phyloP scores from a whole-genome alignment of 2,888 invertebrate species.

The Dasypolia templi region DNA sequence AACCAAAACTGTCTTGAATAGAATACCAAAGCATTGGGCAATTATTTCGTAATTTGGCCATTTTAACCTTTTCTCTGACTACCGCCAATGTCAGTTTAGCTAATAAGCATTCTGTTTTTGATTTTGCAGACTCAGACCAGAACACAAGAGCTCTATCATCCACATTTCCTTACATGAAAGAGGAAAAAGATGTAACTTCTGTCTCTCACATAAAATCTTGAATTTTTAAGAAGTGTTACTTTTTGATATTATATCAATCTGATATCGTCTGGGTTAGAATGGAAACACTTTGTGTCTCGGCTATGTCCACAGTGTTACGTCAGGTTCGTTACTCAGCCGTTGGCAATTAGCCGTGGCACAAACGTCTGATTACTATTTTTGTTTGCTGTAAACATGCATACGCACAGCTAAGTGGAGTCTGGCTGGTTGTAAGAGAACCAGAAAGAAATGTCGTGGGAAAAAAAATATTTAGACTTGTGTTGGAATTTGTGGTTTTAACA shows the following conservation, averaged over 20 bases:
- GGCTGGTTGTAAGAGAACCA: slow-evolving; percentile 29
- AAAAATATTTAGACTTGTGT: background rate
- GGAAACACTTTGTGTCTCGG: slow-evolving; percentile 25
- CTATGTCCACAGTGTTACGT: slow-evolving; percentile 59
- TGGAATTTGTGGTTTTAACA: slow-evolving; percentile 13
- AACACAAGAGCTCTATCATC: background rate
- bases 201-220: background rate
- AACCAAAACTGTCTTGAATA: slow-evolving; percentile 12
- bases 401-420: slow-evolving; percentile 48
- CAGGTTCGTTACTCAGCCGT: slow-evolving; percentile 65
- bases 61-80: background rate
- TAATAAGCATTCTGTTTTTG: background rate
- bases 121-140: background rate
- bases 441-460: slow-evolving; percentile 42
- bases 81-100: background rate
- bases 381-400: slow-evolving; percentile 71
- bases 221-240: background rate
- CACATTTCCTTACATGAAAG: background rate
- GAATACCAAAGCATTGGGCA: background rate
- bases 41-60: background rate
- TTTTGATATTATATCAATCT: background rate
- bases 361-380: slow-evolving; percentile 76
- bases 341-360: slow-evolving; percentile 81
- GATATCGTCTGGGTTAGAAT: slow-evolving; percentile 37
- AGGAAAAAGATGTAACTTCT: background rate